These are phyloP conservation scores for Hystrix cristata DNA, from an alignment of 2,113 vertebrate species.

Conservation along the genomic window DNA sequence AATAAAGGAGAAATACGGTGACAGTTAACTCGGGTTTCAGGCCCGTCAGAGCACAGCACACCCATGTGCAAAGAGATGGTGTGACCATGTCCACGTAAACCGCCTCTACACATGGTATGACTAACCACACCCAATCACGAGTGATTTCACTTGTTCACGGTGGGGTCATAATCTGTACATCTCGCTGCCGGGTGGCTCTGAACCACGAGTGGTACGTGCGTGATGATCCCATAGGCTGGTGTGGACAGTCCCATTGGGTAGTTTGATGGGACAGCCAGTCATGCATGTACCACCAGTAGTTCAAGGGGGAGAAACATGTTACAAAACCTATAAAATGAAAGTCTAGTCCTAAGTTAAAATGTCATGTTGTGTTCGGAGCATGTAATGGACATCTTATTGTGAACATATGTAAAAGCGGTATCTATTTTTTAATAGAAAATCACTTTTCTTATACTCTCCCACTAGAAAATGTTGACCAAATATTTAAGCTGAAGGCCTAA, in stretches of 20 bases:
- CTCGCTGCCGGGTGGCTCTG: background rate
- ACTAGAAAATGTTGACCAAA: background rate
- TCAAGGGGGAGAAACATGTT: background rate
- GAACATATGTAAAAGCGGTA: background rate
- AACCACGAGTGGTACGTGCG: background rate
- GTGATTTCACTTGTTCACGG: background rate
- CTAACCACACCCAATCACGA: background rate
- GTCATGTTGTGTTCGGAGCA: background rate
- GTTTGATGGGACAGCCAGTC: background rate
- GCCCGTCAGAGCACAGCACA: background rate
- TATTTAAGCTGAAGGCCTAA: background rate
- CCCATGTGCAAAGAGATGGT: background rate
- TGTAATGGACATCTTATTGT: background rate
- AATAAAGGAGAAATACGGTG: background rate
- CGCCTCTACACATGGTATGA: background rate
- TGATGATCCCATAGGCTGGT: background rate
- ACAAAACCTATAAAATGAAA: constrained; percentile 15
- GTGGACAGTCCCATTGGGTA: background rate
- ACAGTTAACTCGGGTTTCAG: background rate
- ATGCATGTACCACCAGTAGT: background rate
- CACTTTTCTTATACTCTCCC: background rate
- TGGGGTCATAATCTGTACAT: background rate
- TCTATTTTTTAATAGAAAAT: background rate
- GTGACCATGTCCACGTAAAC: background rate
- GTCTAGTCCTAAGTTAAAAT: background rate